Evolutionary conservation across 2,797 vertebrate species (phyloP).

Genomic region (Spinibarbus caldwelli): DNA sequence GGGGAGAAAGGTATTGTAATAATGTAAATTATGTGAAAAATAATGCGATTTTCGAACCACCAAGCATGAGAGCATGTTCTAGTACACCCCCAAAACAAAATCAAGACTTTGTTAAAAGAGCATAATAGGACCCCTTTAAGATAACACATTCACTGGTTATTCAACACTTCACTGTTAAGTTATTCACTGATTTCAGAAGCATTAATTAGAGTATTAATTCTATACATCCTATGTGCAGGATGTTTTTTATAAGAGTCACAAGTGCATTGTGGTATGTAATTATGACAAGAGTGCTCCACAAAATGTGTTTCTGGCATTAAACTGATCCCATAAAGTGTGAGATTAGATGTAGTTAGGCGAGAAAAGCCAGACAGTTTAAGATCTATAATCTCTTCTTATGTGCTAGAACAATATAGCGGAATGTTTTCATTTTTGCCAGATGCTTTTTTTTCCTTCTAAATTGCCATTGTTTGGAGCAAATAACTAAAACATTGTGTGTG

Average conservation of each 20-base stretch:
- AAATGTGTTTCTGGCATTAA: conserved; percentile 8
- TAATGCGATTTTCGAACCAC: too few relatives aligned
- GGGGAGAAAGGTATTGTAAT: too few relatives aligned
- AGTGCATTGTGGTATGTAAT: conserved; percentile 3
- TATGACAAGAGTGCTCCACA: not conserved
- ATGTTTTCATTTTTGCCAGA: not conserved
- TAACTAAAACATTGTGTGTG: not conserved
- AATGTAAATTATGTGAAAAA: too few relatives aligned
- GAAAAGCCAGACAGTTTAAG: not conserved
- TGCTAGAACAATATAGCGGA: not conserved
- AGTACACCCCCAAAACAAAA: too few relatives aligned
- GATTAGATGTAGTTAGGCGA: not conserved
- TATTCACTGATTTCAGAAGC: not conserved
- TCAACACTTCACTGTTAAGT: not conserved
- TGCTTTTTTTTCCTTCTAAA: not conserved
- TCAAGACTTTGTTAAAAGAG: too few relatives aligned
- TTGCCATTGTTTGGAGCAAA: not conserved
- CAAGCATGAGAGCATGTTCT: too few relatives aligned
- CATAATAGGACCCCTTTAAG: too few relatives aligned
- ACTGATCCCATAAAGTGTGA: not conserved
- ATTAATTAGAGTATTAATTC: not conserved
- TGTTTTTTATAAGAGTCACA: not conserved
- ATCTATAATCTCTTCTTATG: not conserved
- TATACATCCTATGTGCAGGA: not conserved
- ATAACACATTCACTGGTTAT: conserved; percentile 14